Percentiles rank a stretch among this genome's conserved stretches.
phyloP scores from a whole-genome alignment of 2,888 invertebrate genomes.

The Pterostichus madidus region DNA sequence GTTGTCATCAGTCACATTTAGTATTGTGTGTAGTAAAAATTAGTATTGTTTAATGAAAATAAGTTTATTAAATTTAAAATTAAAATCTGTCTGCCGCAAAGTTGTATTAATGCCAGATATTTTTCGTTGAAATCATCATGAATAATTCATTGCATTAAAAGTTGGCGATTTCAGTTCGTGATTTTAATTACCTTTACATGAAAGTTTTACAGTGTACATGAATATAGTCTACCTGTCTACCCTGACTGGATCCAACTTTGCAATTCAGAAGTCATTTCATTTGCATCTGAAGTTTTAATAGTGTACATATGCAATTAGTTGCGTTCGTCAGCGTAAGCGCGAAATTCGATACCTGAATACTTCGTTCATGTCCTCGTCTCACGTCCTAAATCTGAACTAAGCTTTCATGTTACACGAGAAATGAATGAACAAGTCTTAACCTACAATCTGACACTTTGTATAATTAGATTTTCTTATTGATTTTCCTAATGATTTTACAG shows the following conservation, averaged over 20 bases:
- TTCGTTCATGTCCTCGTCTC: background rate
- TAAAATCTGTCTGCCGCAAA: conserved; percentile 8
- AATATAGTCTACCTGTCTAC: conserved; percentile 29
- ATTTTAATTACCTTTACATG: conserved; percentile 52
- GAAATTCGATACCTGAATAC: conserved; percentile 34
- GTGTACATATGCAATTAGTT: conserved; percentile 54
- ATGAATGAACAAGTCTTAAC: conserved; percentile 5
- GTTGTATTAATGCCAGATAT: conserved; percentile 7
- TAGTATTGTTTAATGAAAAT: background rate
- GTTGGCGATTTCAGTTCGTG: conserved; percentile 35
- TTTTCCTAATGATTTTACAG: background rate
- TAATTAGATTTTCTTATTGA: conserved; percentile 6
- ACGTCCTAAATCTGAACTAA: background rate
- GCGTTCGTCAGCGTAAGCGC: conserved; percentile 34
- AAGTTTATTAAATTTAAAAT: conserved; percentile 16
- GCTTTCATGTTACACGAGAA: background rate
- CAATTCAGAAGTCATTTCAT: conserved; percentile 57
- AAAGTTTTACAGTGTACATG: conserved; percentile 50
- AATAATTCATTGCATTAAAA: conserved; percentile 51
- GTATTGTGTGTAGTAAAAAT: background rate
- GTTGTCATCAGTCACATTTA: no score
- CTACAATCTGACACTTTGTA: background rate
- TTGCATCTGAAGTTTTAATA: conserved; percentile 54
- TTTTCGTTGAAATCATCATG: conserved; percentile 34
- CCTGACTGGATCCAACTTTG: conserved; percentile 43